Percentiles rank a stretch among this genome's conserved stretches.
Conservation (phyloP, 2,113 vertebrate genomes). For the Carassius carassius region DNA sequence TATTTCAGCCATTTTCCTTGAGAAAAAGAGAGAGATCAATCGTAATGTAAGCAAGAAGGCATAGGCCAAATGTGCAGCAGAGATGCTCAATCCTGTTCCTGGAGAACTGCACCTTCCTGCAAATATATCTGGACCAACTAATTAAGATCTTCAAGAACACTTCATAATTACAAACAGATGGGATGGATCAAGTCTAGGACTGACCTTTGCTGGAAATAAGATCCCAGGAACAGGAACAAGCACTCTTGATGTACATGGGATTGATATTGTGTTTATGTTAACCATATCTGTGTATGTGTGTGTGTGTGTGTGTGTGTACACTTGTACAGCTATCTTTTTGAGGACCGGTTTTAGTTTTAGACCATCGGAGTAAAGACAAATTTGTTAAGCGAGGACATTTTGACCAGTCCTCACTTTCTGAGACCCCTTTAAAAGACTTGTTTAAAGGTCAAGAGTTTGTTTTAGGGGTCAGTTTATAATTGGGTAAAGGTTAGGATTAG, state of each 20-base stretch:
- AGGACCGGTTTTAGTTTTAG: no score
- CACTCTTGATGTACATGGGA: neutral
- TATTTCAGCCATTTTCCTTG: constrained; percentile 51
- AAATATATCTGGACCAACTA: neutral
- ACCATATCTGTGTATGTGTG: neutral
- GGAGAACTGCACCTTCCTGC: neutral
- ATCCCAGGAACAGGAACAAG: neutral
- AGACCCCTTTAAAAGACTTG: no score
- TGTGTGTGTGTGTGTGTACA: neutral
- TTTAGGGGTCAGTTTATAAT: no score
- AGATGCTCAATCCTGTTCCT: neutral
- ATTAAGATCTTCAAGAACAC: neutral
- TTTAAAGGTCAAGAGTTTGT: no score
- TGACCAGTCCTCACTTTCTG: no score
- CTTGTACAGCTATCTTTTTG: no score
- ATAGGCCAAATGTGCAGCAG: neutral
- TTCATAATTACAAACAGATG: neutral
- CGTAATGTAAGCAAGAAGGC: neutral
- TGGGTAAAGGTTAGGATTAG: no score
- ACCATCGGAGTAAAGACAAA: no score
- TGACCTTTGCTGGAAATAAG: neutral
- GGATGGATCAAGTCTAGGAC: neutral
- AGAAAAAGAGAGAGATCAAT: neutral
- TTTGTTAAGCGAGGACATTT: no score
- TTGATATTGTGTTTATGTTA: neutral